Conservation (phyloP, 2,113 vertebrate species). For the Orycteropus afer region DNA sequence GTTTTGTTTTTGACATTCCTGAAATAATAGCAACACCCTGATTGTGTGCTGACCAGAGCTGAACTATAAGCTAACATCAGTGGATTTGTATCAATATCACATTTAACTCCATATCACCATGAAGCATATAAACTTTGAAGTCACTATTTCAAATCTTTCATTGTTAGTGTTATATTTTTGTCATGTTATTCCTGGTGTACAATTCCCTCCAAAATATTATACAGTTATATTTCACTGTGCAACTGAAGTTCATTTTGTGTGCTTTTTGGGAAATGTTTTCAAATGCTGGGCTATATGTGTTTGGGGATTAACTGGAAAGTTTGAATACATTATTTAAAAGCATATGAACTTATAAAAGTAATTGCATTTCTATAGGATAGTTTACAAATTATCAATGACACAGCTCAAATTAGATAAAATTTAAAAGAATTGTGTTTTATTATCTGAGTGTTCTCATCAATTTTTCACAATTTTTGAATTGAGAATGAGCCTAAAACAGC, state of each 20-base stretch:
- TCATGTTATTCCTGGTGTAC: neutral
- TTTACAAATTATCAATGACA: neutral
- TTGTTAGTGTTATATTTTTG: neutral
- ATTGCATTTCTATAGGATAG: neutral
- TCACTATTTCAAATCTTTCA: neutral
- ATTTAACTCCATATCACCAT: neutral
- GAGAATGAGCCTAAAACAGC: neutral
- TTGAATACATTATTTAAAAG: conserved; percentile 27
- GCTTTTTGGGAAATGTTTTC: neutral
- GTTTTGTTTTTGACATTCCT: neutral
- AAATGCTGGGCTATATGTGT: neutral
- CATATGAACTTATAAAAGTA: neutral
- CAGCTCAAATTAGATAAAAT: neutral
- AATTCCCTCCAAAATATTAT: neutral
- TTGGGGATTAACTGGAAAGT: neutral
- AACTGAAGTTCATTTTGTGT: neutral
- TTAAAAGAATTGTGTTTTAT: neutral
- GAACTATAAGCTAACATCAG: neutral
- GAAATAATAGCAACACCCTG: neutral
- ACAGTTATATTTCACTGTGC: neutral
- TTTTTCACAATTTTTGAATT: conserved; percentile 47
- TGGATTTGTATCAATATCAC: neutral
- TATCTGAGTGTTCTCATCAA: neutral
- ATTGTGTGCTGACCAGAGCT: neutral
- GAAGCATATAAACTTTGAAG: neutral